Evolutionary conservation across 2,888 invertebrate genomes (phyloP), one percentile per base, ranked within the genome.

Genomic region (Perdita meconis): DNA sequence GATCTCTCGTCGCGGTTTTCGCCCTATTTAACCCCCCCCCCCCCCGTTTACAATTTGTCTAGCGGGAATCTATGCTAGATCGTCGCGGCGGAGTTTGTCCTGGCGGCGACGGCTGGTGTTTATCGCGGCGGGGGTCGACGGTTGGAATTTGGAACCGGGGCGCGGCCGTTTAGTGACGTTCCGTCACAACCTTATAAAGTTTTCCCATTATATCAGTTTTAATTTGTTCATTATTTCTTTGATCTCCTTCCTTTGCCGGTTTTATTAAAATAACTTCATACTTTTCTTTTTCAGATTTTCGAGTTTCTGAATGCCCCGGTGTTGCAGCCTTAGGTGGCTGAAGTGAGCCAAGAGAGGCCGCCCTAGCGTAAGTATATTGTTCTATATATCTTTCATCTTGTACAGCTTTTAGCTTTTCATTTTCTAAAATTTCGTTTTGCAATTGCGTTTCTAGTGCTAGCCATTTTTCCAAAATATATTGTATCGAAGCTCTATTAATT

Each of bases 151-250:
- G n/a, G n/a, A n/a, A n/a, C n/a, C n/a, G n/a, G n/a, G n/a, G n/a
- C n/a, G n/a, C n/a, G n/a, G n/a, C n/a, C n/a, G n/a, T n/a, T n/a
- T n/a, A n/a, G n/a, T n/a, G n/a, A n/a, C n/a, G n/a, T n/a, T n/a
- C n/a, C n/a, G n/a, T n/a, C n/a, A n/a, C n/a, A n/a, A n/a, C n/a
- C n/a, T n/a, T n/a, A n/a, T n/a, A n/a, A n/a, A n/a, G n/a, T n/a
- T n/a, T n/a, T n/a, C n/a, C n/a, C n/a, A n/a, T n/a, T n/a, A 60
- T 16, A 2, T 60, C 47, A 3, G 2, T 34, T 19, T 19, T 60
- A 19, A 60, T 30, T 0, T 60, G 19, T 1, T 60, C 60, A 13
- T 60, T 60, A 2, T 16, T 47, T 47, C 60, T 30, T 4, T 19
- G 44, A 34, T 47, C 60, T 0, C 12, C 47, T 6, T 34, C 47